Base-by-base conservation (phyloP, 2,113 vertebrate genomes). In the Psittacula cyanocephala region DNA sequence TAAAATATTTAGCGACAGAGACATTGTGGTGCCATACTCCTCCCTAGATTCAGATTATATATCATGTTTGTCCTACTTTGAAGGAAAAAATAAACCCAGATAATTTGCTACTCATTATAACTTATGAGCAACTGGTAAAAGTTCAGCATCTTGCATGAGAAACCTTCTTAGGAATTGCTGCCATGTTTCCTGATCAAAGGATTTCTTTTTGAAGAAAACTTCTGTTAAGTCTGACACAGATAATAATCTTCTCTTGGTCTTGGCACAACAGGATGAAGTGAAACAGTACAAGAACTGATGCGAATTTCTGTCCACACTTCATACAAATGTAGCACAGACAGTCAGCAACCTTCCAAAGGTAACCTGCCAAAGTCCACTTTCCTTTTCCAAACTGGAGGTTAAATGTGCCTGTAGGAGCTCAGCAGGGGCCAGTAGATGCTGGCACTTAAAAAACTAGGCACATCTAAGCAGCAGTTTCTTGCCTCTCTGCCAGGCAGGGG, bases 1-100 rank as follows among this genome's bases (percentile, higher is more conserved):
- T 91, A 94, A 95, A 94, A 91, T 74, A 93, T 81, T 95, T 92
- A 87, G 43, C 39, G 65, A 97, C 80, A 86, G 82, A 96, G 86
- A 93, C 89, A 86, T 81, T 31, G 33, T 79, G 91, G 91, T 91
- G 89, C 87, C 88, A 5, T 63, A 81, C 23, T 76, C 50, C 52
- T 77, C 78, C 53, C 63, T 70, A 78, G 60, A 71, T 75, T 86
- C 77, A 71, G 78, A 88, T 94, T 81, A 90, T 79, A 76, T 94
- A 79, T 76, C 88, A 17, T 20, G 14, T 79, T 93, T 94, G 50
- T 75, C 43, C 44, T 75, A 43, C 39, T 78, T 71, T 43, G 81
- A 74, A 84, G 27, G 33, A 52, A 91, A 89, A 89, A 89, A n/a
- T 7, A 82, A 93, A 33, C 3, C 39, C 62, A 82, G 86, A 82